These are phyloP conservation scores for Rynchops niger DNA, from an alignment of 2,113 vertebrate genomes.

Conservation along the genomic window DNA sequence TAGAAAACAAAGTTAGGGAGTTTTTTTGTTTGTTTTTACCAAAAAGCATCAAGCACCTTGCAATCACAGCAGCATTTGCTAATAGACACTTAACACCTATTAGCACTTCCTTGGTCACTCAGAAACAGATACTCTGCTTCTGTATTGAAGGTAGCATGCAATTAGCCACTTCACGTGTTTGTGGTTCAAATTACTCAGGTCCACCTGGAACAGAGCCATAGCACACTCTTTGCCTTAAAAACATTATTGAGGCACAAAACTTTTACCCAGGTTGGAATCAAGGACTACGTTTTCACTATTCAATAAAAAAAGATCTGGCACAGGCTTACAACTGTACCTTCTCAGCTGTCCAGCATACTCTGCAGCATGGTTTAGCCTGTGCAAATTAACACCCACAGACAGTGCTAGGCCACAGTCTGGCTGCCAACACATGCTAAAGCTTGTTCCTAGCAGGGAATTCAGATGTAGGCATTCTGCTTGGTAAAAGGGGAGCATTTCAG, in stretches of 20 bases:
- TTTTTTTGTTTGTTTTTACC: not conserved
- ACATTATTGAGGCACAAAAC: not conserved
- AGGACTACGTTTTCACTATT: not conserved
- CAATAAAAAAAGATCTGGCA: not conserved
- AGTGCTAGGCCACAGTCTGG: not conserved
- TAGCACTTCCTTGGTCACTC: not conserved
- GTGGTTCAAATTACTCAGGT: not conserved
- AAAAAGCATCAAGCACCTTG: not conserved
- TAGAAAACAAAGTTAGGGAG: not conserved
- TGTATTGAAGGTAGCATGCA: not conserved
- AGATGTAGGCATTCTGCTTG: not conserved
- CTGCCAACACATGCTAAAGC: not conserved
- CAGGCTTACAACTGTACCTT: not conserved
- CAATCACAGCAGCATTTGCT: not conserved
- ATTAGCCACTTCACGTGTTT: not conserved
- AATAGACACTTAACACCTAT: not conserved
- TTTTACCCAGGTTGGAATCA: not conserved
- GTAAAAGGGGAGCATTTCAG: not conserved
- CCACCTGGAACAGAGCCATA: not conserved
- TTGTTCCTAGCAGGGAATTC: not conserved
- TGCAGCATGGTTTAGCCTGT: not conserved
- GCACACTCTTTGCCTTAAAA: not conserved
- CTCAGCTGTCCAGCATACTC: not conserved
- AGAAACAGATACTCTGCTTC: not conserved
- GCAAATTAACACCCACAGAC: not conserved